Conservation (phyloP, 2,113 vertebrate genomes). For the Ceyx melanurus region DNA sequence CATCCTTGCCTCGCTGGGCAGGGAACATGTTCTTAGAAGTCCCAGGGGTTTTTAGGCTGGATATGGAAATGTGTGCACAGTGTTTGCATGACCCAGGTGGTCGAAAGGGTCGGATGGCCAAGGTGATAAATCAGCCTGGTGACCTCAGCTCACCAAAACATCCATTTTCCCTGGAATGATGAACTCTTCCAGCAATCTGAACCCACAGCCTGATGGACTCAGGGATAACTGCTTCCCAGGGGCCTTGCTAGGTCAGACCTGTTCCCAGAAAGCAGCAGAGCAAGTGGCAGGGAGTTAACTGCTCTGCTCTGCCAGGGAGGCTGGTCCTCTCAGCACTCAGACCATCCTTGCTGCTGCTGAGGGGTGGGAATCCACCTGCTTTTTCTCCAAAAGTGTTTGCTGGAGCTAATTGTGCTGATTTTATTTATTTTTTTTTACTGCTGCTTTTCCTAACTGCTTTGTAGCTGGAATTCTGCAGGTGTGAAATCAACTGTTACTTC, state of each 20-base stretch:
- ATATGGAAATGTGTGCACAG: not conserved
- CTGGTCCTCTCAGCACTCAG: not conserved
- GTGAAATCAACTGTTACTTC: conserved; percentile 4
- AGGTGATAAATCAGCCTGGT: not conserved
- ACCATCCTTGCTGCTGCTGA: not conserved
- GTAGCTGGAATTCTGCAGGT: conserved; percentile 18
- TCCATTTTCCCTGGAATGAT: not conserved
- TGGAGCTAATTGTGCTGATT: not conserved
- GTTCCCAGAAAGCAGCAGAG: rapidly evolving
- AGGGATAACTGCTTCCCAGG: rapidly evolving
- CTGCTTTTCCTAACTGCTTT: not conserved
- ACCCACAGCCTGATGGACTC: not conserved
- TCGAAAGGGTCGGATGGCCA: not conserved
- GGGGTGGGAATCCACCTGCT: not conserved
- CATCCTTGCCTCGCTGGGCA: not conserved
- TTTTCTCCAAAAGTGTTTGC: not conserved
- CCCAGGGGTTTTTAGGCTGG: rapidly evolving
- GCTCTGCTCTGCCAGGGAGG: not conserved
- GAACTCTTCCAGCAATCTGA: not conserved
- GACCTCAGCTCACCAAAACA: not conserved
- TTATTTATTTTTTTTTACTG: not conserved
- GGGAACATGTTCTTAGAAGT: not conserved
- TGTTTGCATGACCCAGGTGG: not conserved
- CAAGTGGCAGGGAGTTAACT: not conserved
- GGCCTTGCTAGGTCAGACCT: not conserved